phyloP scores from a whole-genome alignment of 2,888 invertebrate species.

The Zonitis immaculata region DNA sequence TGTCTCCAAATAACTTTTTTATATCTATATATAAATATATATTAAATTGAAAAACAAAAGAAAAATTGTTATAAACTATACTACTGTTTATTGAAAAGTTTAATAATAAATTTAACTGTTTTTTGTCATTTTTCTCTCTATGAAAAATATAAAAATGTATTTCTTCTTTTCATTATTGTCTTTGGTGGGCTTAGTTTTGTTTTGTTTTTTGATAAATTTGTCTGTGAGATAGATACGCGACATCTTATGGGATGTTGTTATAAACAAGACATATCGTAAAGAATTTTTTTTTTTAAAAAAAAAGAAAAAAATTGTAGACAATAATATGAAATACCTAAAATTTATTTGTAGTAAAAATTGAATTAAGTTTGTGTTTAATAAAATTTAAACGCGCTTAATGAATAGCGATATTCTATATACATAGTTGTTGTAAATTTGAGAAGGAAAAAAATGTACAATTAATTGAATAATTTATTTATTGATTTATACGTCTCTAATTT shows the following conservation, averaged over 20 bases:
- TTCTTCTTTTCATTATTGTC: neutral
- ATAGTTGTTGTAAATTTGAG: slow-evolving; percentile 38
- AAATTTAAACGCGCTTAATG: slow-evolving; percentile 32
- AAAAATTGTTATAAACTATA: slow-evolving; percentile 8
- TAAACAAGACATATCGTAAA: slow-evolving; percentile 37
- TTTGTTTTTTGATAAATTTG: slow-evolving; percentile 12
- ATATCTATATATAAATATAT: no score
- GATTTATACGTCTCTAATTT: slow-evolving; percentile 26
- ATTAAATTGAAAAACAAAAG: no score
- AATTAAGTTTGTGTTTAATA: slow-evolving; percentile 30
- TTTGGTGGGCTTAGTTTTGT: neutral
- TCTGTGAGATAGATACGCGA: slow-evolving; percentile 30
- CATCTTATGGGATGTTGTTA: slow-evolving; percentile 33
- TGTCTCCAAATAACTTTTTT: slow-evolving; percentile 29
- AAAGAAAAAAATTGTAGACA: slow-evolving; percentile 36
- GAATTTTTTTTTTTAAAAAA: slow-evolving; percentile 24
- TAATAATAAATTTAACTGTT: neutral
- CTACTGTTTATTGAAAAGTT: slow-evolving; percentile 1
- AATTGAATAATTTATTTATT: slow-evolving; percentile 33
- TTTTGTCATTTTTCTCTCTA: no score
- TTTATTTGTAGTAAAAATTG: slow-evolving; percentile 34
- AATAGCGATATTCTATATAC: slow-evolving; percentile 31
- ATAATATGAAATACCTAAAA: slow-evolving; percentile 33
- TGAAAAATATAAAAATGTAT: no score
- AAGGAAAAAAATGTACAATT: slow-evolving; percentile 34